These are phyloP conservation scores for Lasaia peninsularis DNA, from an alignment of 1,140 invertebrate genomes.

Conservation along the genomic window DNA sequence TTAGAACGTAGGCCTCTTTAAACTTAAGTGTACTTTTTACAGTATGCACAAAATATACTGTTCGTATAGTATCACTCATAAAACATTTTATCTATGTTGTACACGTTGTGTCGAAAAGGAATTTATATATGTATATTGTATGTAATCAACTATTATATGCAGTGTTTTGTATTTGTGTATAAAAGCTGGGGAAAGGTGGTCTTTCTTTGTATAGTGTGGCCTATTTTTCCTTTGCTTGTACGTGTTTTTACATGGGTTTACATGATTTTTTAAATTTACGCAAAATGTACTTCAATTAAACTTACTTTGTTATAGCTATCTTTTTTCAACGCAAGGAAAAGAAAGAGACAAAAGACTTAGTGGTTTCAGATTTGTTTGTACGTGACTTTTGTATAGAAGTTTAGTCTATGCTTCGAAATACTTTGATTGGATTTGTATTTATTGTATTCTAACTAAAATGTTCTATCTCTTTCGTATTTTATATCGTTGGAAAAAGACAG, in stretches of 20 bases:
- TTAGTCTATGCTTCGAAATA: too few relatives aligned
- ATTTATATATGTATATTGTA: slow-evolving; percentile 42
- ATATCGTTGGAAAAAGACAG: too few relatives aligned
- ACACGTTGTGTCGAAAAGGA: slow-evolving; percentile 50
- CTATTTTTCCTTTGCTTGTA: slow-evolving; percentile 15
- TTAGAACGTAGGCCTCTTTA: slow-evolving; percentile 26
- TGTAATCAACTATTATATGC: slow-evolving; percentile 41
- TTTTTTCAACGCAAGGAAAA: too few relatives aligned
- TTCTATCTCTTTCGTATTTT: too few relatives aligned
- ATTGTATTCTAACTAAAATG: too few relatives aligned
- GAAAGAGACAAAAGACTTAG: too few relatives aligned
- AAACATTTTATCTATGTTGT: slow-evolving; percentile 60
- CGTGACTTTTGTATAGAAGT: too few relatives aligned
- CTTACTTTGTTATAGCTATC: too few relatives aligned
- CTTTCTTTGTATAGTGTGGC: slow-evolving; percentile 37
- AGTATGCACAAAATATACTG: slow-evolving; percentile 56
- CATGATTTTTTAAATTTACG: neutral
- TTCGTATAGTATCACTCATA: slow-evolving; percentile 53
- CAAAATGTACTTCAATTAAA: too few relatives aligned
- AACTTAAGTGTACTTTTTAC: slow-evolving; percentile 29
- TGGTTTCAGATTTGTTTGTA: too few relatives aligned
- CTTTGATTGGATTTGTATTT: too few relatives aligned
- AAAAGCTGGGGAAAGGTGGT: slow-evolving; percentile 41
- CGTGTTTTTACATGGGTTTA: neutral
- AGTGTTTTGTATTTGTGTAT: slow-evolving; percentile 62